Evolutionary conservation across 2,113 vertebrate genomes (phyloP), one percentile per base, ranked within the genome.

Genomic region (Ariopsis seemanni): DNA sequence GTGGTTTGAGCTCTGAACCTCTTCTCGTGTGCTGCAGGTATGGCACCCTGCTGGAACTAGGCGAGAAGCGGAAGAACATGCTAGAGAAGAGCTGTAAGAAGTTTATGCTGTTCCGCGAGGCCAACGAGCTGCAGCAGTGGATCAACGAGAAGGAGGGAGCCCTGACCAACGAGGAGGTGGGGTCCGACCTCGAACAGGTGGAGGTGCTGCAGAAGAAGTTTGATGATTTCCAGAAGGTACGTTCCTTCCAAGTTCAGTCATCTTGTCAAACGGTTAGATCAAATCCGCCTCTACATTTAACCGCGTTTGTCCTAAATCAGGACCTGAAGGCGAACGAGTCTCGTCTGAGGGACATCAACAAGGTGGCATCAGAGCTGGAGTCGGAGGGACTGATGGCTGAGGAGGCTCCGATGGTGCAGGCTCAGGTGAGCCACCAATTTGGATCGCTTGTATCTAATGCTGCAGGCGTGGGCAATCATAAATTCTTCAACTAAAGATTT

Each of bases 171-270:
- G 97, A 99, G 87, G 98, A 99, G 91, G 94, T 99, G 0, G 98
- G 97, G n/a, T 96, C 98, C 0, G 98, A 99, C 90, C 91, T 99
- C 93, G 98, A 99, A 94, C 98, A 99, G 92, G 98, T 99, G 0
- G 98, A 99, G 91, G 98, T 99, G 91, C 93, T 99, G 14, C 98
- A 99, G 95, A 99, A 99, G 96, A 99, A 99, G 92, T 99, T 99
- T 25, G 98, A 99, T 3, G 98, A 99, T 92, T 99, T 99, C 93
- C 98, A 99, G 94, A 99, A 99, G 97, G 98, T 98, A 88, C 0
- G 4, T 55, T 81, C 69, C 15, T 5, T 53, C 14, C n/a, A 22
- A 52, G 34, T 5, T 1, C 14, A 71, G 2, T 17, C n/a, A 5
- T 27, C 2, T 57, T 14, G 10, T 18, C 5, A 2, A 30, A 86